Evolutionary conservation across 2,797 vertebrate species (phyloP).

Genomic region (Gymnoscopelus microlampas): DNA sequence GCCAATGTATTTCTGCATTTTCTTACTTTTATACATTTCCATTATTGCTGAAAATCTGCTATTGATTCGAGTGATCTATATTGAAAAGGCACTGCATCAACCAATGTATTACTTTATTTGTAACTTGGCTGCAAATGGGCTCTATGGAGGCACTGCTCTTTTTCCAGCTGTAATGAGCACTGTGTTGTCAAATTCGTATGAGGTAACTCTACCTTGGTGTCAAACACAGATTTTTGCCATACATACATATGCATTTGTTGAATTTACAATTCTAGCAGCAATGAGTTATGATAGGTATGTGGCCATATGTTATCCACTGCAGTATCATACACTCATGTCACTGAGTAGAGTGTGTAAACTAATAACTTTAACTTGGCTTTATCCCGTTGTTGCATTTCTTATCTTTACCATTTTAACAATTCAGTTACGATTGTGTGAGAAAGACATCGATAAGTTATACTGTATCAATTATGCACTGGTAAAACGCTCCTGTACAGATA

Average conservation of each 20-base stretch:
- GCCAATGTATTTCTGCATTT: slow-evolving; percentile 53
- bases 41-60: slow-evolving; percentile 47
- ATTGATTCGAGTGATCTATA: slow-evolving; percentile 49
- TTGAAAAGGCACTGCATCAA: slow-evolving; percentile 58
- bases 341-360: slow-evolving; percentile 43
- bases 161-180: slow-evolving; percentile 52
- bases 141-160: slow-evolving; percentile 58
- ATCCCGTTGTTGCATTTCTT: slow-evolving; percentile 50
- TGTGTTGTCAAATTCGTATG: slow-evolving; percentile 34
- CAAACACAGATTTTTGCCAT: slow-evolving; percentile 60
- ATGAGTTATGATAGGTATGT: slow-evolving; percentile 70
- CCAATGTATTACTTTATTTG: slow-evolving; percentile 67
- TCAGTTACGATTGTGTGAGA: slow-evolving; percentile 45
- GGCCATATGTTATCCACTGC: slow-evolving; percentile 64
- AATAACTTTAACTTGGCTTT: slow-evolving; percentile 55
- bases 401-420: slow-evolving; percentile 41
- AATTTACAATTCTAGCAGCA: slow-evolving; percentile 64
- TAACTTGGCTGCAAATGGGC: slow-evolving; percentile 56
- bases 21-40: slow-evolving; percentile 54
- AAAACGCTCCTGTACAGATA: slow-evolving; percentile 56
- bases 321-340: slow-evolving; percentile 61
- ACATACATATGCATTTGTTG: slow-evolving; percentile 51
- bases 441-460: slow-evolving; percentile 53
- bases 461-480: slow-evolving; percentile 57
- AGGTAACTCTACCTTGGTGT: slow-evolving; percentile 45